A percentile compares a stretch with the other conserved stretches of the same genome.
phyloP scores from a whole-genome alignment of 2,797 vertebrate genomes.

The Jordanella pulchra region DNA sequence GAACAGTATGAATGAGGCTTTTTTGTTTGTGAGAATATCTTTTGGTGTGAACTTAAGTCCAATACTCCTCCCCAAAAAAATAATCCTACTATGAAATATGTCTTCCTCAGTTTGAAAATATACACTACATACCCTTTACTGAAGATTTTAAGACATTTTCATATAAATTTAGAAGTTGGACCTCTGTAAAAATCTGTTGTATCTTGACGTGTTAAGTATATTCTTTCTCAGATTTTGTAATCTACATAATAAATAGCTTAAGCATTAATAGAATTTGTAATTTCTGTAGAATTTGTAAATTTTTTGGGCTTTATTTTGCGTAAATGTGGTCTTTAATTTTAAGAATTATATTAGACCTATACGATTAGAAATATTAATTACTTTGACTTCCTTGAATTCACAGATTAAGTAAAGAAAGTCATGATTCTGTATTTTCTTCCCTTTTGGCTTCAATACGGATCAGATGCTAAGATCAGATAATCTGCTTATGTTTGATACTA shows the following conservation, averaged over 20 bases:
- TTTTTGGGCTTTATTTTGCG: neutral
- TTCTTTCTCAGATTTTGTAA: neutral
- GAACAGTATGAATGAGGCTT: neutral
- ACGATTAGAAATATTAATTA: slow-evolving; percentile 4
- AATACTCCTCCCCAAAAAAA: neutral
- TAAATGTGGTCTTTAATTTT: neutral
- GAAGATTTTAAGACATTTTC: neutral
- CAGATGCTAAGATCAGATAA: slow-evolving; percentile 51
- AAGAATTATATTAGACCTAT: neutral
- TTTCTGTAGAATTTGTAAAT: neutral
- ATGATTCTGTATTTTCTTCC: slow-evolving; percentile 8
- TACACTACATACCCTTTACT: no score
- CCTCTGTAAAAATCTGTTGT: neutral
- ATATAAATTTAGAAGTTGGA: neutral
- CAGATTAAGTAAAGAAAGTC: neutral
- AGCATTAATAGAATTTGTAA: neutral
- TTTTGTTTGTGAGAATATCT: neutral
- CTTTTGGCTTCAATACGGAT: slow-evolving; percentile 30
- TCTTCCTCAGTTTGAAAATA: neutral
- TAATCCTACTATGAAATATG: neutral
- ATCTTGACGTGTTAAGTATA: neutral
- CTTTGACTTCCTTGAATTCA: neutral
- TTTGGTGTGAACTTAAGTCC: neutral
- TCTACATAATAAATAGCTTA: neutral
- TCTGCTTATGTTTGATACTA: slow-evolving; percentile 42